These are phyloP conservation scores for Melanotaenia trifasciata DNA, from an alignment of 2,797 vertebrate species.

Conservation along the genomic window DNA sequence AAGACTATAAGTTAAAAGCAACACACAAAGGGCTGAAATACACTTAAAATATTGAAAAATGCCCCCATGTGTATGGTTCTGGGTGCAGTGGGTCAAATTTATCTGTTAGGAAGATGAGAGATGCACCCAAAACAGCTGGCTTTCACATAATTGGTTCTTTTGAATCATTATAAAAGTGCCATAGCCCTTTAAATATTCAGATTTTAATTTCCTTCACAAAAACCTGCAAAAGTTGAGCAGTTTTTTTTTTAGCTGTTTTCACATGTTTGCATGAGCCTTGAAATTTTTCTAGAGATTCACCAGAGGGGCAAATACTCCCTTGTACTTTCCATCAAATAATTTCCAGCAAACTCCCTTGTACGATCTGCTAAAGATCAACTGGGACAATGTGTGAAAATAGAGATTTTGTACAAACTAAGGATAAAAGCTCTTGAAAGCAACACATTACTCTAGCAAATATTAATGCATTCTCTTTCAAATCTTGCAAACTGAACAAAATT, in stretches of 20 bases:
- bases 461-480: conserved; percentile 1
- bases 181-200: background rate
- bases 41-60: background rate
- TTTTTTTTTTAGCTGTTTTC: background rate
- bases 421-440: background rate
- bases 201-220: background rate
- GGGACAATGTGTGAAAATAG: background rate
- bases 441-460: background rate
- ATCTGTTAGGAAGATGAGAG: background rate
- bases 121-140: background rate
- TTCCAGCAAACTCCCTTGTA: background rate
- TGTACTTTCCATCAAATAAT: background rate
- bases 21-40: background rate
- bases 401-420: background rate
- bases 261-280: background rate
- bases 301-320: background rate
- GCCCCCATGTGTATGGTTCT: background rate
- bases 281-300: background rate
- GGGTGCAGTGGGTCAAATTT: background rate
- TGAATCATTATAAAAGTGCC: background rate
- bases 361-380: background rate
- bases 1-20: background rate
- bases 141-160: background rate
- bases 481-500: background rate
- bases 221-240: background rate